Evolutionary conservation across 2,113 vertebrate species (phyloP).

Genomic region (Xyliphius kryptos): DNA sequence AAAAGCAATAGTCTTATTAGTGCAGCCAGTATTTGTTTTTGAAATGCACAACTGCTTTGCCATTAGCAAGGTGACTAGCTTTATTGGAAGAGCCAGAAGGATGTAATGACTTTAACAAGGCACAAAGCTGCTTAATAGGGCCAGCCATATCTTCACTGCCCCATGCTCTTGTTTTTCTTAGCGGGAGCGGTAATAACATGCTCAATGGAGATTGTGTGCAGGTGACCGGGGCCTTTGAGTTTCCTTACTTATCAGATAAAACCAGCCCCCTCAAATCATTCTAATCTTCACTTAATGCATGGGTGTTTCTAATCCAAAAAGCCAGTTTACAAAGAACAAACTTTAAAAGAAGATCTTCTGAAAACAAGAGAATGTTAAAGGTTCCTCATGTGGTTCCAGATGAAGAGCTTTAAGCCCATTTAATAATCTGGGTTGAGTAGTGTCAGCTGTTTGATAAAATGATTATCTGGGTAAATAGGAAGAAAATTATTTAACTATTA

Average conservation of each 20-base stretch:
- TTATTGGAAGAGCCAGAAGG: background rate
- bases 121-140: background rate
- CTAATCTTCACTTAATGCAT: slow-evolving; percentile 38
- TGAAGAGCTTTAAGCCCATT: slow-evolving; percentile 23
- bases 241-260: slow-evolving; percentile 28
- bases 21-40: too few species aligned
- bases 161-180: background rate
- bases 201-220: background rate
- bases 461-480: slow-evolving; percentile 20
- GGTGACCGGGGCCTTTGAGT: slow-evolving; percentile 21
- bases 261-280: slow-evolving; percentile 20
- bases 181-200: background rate
- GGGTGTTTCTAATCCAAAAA: slow-evolving; percentile 40
- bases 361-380: slow-evolving; percentile 12
- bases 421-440: slow-evolving; percentile 14
- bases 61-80: background rate
- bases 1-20: too few species aligned
- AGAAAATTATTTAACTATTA: background rate
- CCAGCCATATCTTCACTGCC: too few species aligned
- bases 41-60: too few species aligned
- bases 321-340: slow-evolving; percentile 37
- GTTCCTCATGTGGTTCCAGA: slow-evolving; percentile 25
- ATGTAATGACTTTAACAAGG: background rate
- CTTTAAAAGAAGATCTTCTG: slow-evolving; percentile 26
- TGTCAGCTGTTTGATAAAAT: slow-evolving; percentile 15